Percentiles rank a stretch among this genome's conserved stretches.
phyloP scores from a whole-genome alignment of 2,888 invertebrate genomes.

The Dasysyrphus tricinctus region DNA sequence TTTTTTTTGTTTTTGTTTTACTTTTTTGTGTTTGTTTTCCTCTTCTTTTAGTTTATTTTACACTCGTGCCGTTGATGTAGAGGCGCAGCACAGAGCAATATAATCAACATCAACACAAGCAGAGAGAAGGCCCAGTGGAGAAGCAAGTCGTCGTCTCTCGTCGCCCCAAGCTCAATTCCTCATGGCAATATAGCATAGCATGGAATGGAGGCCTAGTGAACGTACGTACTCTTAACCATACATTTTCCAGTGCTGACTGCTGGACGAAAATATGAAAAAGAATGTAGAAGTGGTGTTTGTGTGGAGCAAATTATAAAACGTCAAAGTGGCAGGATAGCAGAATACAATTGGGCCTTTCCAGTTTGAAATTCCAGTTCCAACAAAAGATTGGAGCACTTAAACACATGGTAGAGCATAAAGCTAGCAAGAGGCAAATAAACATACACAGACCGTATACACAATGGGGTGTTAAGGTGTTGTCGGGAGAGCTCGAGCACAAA shows the following conservation, averaged over 20 bases:
- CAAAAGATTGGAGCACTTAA: constrained; percentile 40
- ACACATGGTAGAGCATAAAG: constrained; percentile 45
- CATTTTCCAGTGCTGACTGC: constrained; percentile 63
- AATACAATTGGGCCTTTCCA: constrained; percentile 47
- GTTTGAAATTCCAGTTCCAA: constrained; percentile 66
- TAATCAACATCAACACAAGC: constrained; percentile 56
- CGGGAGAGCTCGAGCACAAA: constrained; percentile 47
- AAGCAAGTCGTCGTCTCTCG: constrained; percentile 6
- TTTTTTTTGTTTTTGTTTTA: constrained; percentile 30
- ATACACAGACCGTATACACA: constrained; percentile 21
- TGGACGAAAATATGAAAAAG: constrained; percentile 39
- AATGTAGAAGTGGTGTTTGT: constrained; percentile 11
- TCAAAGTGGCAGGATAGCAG: constrained; percentile 34
- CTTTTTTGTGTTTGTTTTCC: constrained; percentile 45
- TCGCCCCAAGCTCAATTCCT: constrained; percentile 53
- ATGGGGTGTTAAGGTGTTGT: constrained; percentile 47
- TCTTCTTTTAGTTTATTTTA: constrained; percentile 61
- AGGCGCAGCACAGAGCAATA: constrained; percentile 53
- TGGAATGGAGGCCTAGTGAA: constrained; percentile 19
- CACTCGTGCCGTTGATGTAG: constrained; percentile 67
- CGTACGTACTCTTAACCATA: constrained; percentile 9
- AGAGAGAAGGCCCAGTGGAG: constrained; percentile 35
- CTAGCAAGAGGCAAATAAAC: constrained; percentile 36
- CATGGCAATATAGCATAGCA: constrained; percentile 7
- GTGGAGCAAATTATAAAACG: constrained; percentile 55